A percentile compares a stretch with the other conserved stretches of the same genome.
These are phyloP conservation scores for Sebastes diaconus DNA, from an alignment of 2,797 vertebrate species.

Conservation along the genomic window DNA sequence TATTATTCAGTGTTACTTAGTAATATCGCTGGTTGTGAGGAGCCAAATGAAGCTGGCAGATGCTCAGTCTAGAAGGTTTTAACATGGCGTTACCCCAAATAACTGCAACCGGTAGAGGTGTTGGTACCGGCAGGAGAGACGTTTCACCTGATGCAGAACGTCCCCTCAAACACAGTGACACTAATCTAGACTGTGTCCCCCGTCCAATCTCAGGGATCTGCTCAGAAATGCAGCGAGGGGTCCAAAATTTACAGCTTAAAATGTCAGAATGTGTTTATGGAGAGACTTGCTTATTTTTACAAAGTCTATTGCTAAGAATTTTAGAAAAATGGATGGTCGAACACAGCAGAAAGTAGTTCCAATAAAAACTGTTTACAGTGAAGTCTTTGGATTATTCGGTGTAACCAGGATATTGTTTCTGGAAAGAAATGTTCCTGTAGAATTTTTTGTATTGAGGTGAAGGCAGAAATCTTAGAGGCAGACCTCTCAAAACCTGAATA, in stretches of 20 bases:
- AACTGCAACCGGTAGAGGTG: slow-evolving; percentile 55
- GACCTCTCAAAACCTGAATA: neutral
- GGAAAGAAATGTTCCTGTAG: neutral
- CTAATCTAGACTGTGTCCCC: neutral
- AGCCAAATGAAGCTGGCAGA: slow-evolving; percentile 52
- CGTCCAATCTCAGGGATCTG: neutral
- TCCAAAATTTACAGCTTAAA: neutral
- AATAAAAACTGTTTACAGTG: neutral
- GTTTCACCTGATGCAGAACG: slow-evolving; percentile 38
- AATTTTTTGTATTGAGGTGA: neutral
- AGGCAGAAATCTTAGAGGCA: neutral
- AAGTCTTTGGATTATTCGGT: neutral
- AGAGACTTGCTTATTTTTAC: neutral
- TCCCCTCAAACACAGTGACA: slow-evolving; percentile 30
- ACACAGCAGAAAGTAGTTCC: neutral
- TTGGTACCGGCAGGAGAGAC: slow-evolving; percentile 27
- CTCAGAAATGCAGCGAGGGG: neutral
- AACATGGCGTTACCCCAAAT: slow-evolving; percentile 56
- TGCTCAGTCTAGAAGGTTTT: slow-evolving; percentile 49
- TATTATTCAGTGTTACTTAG: slow-evolving; percentile 64
- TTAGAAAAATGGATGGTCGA: neutral
- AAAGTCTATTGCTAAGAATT: neutral
- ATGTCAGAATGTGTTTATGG: neutral
- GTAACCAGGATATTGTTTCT: neutral
- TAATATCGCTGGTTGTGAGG: slow-evolving; percentile 42